Base-by-base conservation (phyloP, 2,888 invertebrate genomes). In the Mayetiola destructor region DNA sequence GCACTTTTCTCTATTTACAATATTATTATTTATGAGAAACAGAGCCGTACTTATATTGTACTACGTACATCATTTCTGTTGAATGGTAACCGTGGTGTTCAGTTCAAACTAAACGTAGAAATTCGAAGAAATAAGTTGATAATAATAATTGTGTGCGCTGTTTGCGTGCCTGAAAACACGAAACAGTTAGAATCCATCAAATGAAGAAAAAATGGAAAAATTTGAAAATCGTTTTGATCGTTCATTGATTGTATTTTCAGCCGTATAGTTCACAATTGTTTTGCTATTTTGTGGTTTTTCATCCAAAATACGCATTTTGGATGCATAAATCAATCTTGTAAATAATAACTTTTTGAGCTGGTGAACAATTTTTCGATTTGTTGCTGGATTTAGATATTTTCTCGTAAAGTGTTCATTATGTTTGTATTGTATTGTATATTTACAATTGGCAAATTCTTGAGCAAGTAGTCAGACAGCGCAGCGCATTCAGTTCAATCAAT, bases 111-210 rank as follows among this genome's bases (percentile, higher is more conserved):
- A n/a, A n/a, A n/a, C 29, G 48, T 27, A n/a, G 27, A 48, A 48
- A n/a, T 48, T 48, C 48, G 48, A 16, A 48, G 29, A 48, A 48
- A 48, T n/a, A 48, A n/a, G 27, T 27, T 12, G 6, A 14, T 48
- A n/a, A n/a, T n/a, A n/a, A n/a, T n/a, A n/a, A n/a, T n/a, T n/a
- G n/a, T n/a, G n/a, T n/a, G n/a, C n/a, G n/a, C 48, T 27, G 27
- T 48, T n/a, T 48, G 48, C 48, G 48, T 48, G 48, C 27, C 16
- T 48, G 27, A 27, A 48, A 27, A 27, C 48, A 48, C 27, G 23
- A 48, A 48, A 48, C 48, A 48, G 48, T 48, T 48, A n/a, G n/a
- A n/a, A 48, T 48, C 48, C 48, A 16, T n/a, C n/a, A n/a, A n/a
- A n/a, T n/a, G n/a, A n/a, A n/a, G n/a, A n/a, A n/a, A n/a, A n/a